A percentile compares a stretch with the other conserved stretches of the same genome.
Conservation (phyloP, 2,888 invertebrate genomes). For the Campoplex capitator region DNA sequence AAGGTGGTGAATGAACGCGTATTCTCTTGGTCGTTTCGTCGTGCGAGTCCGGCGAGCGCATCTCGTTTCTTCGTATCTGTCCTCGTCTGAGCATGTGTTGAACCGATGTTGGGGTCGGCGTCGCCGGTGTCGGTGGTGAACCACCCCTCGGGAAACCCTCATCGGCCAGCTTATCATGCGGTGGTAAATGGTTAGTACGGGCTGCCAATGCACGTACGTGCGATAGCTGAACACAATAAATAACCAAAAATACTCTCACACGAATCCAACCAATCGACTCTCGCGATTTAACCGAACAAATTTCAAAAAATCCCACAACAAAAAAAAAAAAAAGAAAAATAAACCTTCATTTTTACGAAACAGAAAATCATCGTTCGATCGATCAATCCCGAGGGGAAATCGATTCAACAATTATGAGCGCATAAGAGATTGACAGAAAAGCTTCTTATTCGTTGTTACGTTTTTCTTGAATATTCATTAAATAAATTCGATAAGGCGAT, state of each 20-base stretch:
- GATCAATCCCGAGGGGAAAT: not conserved
- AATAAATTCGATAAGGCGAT: not conserved
- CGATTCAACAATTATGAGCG: not conserved
- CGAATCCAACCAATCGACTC: conserved; percentile 22
- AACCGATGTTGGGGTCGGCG: conserved; percentile 85
- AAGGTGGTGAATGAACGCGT: conserved; percentile 82
- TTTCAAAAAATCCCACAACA: too few relatives aligned
- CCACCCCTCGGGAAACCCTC: conserved; percentile 82
- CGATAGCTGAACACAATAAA: conserved; percentile 79
- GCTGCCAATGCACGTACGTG: conserved; percentile 83
- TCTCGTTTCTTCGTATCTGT: conserved; percentile 85
- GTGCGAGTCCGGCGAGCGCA: conserved; percentile 89
- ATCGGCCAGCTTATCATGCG: conserved; percentile 82
- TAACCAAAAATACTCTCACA: conserved; percentile 67
- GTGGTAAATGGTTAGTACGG: conserved; percentile 82
- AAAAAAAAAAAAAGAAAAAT: not conserved
- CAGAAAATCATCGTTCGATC: not conserved
- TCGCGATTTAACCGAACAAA: not conserved
- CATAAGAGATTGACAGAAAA: not conserved
- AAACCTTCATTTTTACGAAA: not conserved
- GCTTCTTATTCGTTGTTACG: not conserved
- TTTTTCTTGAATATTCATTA: too few relatives aligned
- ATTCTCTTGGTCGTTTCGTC: conserved; percentile 86
- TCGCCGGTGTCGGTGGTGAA: conserved; percentile 82
- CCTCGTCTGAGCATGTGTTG: conserved; percentile 89